These are phyloP conservation scores for Aethina tumida DNA, from an alignment of 1,140 invertebrate species.

Conservation along the genomic window DNA sequence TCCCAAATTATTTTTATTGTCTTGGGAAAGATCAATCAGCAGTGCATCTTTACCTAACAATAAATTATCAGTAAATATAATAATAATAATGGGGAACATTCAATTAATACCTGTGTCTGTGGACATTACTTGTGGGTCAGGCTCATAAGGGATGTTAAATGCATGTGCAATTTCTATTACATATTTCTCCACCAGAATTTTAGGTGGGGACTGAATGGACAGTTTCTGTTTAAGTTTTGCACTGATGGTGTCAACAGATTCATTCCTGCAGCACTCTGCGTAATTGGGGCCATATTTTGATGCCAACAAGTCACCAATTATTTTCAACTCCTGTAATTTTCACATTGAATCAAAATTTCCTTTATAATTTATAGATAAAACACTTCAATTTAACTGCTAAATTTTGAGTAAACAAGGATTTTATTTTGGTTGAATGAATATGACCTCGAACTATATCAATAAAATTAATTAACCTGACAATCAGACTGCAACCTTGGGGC, in stretches of 20 bases:
- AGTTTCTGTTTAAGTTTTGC: constrained; percentile 95
- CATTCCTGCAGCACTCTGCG: constrained; percentile 71
- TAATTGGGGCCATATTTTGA: constrained; percentile 94
- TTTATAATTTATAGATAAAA: neutral
- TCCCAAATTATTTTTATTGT: constrained; percentile 46
- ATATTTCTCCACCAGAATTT: constrained; percentile 92
- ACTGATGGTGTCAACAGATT: constrained; percentile 72
- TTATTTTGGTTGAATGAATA: too few relatives aligned
- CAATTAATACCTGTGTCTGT: constrained; percentile 45
- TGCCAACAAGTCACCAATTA: constrained; percentile 82
- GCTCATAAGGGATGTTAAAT: constrained; percentile 85
- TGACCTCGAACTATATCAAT: too few relatives aligned
- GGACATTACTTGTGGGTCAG: constrained; percentile 84
- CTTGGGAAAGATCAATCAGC: constrained; percentile 65
- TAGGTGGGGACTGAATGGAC: constrained; percentile 91
- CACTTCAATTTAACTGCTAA: too few relatives aligned
- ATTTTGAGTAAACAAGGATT: too few relatives aligned
- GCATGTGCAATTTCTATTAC: constrained; percentile 94
- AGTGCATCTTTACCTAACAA: constrained; percentile 48
- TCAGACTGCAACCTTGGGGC: constrained; percentile 80
- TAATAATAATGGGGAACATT: neutral
- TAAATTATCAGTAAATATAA: neutral
- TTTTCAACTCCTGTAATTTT: constrained; percentile 65
- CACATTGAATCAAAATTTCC: neutral
- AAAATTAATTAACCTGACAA: too few relatives aligned